Percentiles rank a stretch among this genome's conserved stretches.
These are phyloP conservation scores for Blastobasis adustella DNA, from an alignment of 2,888 invertebrate species.

Conservation along the genomic window DNA sequence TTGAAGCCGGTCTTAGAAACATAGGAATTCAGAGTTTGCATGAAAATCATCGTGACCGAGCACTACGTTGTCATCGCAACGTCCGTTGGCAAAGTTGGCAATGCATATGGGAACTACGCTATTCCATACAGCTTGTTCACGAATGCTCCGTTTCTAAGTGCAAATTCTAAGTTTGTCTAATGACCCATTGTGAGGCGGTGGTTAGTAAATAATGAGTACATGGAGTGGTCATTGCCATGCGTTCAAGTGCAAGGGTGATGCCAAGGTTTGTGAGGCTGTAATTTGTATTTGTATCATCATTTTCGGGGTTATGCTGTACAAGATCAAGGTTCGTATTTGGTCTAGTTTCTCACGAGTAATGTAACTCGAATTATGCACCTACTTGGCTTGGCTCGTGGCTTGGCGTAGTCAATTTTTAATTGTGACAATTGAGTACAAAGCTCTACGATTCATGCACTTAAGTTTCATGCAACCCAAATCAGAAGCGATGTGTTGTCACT, in stretches of 20 bases:
- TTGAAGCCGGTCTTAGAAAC: neutral
- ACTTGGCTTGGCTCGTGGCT: too few species aligned
- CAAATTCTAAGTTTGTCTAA: neutral
- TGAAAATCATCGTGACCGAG: slow-evolving; percentile 1
- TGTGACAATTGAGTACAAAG: too few species aligned
- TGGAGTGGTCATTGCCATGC: slow-evolving; percentile 1
- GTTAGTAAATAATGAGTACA: neutral
- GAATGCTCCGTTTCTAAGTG: neutral
- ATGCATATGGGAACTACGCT: neutral
- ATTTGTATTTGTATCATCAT: too few species aligned
- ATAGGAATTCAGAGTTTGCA: neutral
- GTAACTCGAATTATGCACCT: too few species aligned
- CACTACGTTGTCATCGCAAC: neutral
- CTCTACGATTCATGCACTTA: too few species aligned
- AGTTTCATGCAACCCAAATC: too few species aligned
- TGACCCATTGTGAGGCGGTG: neutral
- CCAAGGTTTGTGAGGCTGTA: neutral
- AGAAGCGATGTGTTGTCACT: too few species aligned
- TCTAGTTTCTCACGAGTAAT: too few species aligned
- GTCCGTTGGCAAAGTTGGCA: neutral
- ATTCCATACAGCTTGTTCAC: neutral
- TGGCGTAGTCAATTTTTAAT: too few species aligned
- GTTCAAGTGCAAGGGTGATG: neutral
- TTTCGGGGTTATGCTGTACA: too few species aligned
- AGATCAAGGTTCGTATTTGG: too few species aligned